Conservation (phyloP, 2,113 vertebrate genomes). For the Callaeas wilsoni region DNA sequence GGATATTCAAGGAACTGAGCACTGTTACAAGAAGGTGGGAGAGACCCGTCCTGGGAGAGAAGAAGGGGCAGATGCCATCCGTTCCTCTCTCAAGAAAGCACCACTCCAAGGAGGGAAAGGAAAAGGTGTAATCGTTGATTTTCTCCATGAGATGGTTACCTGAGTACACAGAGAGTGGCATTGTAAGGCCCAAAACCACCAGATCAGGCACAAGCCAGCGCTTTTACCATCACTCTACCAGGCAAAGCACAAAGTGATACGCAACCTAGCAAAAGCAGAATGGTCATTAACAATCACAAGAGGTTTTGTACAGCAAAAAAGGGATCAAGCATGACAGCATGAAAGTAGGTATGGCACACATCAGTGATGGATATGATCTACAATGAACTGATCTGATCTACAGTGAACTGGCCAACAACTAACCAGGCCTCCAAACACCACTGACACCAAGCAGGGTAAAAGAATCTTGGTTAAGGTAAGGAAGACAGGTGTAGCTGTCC, state of each 20-base stretch:
- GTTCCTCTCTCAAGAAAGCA: neutral
- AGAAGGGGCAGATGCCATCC: neutral
- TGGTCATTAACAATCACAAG: neutral
- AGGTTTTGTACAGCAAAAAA: neutral
- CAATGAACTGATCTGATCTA: neutral
- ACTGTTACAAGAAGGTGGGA: neutral
- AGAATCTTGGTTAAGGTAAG: neutral
- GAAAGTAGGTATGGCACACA: rapidly evolving
- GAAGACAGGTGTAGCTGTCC: neutral
- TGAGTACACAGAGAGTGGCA: neutral
- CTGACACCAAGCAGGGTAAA: neutral
- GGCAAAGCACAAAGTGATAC: neutral
- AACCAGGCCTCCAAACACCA: neutral
- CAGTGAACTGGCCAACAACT: neutral
- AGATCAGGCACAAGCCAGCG: neutral
- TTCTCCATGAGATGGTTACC: neutral
- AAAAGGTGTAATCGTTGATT: neutral
- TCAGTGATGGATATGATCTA: neutral
- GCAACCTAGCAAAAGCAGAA: neutral
- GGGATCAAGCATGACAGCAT: neutral
- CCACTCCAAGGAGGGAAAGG: neutral
- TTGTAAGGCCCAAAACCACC: neutral
- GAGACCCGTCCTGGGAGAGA: neutral
- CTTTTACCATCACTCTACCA: neutral
- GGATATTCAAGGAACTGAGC: neutral